Evolutionary conservation across 2,888 invertebrate species (phyloP).

Genomic region (Eupithecia dodoneata): DNA sequence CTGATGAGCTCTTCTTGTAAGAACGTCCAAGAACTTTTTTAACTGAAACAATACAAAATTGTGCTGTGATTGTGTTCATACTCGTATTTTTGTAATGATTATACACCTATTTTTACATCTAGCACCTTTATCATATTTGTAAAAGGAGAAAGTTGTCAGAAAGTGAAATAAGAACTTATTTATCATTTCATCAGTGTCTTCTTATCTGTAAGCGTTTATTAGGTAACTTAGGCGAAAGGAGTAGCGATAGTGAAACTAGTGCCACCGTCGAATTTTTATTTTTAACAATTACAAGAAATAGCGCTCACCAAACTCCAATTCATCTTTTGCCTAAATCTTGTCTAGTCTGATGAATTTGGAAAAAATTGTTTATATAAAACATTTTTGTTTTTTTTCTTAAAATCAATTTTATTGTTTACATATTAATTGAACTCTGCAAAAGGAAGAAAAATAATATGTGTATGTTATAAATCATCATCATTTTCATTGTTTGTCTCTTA

Average conservation of each 20-base stretch:
- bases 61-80: slow-evolving; percentile 9
- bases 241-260: not conserved
- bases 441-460: too few relatives aligned
- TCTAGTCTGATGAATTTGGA: too few relatives aligned
- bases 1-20: slow-evolving; percentile 87
- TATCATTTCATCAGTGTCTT: not conserved
- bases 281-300: not conserved
- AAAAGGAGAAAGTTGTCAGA: not conserved
- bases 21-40: slow-evolving; percentile 87
- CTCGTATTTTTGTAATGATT: slow-evolving; percentile 5
- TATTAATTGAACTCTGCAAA: too few relatives aligned
- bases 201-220: not conserved
- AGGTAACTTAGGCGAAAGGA: not conserved
- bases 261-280: not conserved
- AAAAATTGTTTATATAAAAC: too few relatives aligned
- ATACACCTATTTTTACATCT: not conserved
- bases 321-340: not conserved
- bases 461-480: too few relatives aligned
- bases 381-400: too few relatives aligned
- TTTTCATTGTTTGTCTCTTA: too few relatives aligned
- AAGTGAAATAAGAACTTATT: not conserved
- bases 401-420: too few relatives aligned
- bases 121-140: not conserved
- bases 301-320: not conserved
- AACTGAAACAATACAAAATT: slow-evolving; percentile 74